Evolutionary conservation across 1,140 invertebrate species (phyloP).

Genomic region (Marisa cornuarietis): DNA sequence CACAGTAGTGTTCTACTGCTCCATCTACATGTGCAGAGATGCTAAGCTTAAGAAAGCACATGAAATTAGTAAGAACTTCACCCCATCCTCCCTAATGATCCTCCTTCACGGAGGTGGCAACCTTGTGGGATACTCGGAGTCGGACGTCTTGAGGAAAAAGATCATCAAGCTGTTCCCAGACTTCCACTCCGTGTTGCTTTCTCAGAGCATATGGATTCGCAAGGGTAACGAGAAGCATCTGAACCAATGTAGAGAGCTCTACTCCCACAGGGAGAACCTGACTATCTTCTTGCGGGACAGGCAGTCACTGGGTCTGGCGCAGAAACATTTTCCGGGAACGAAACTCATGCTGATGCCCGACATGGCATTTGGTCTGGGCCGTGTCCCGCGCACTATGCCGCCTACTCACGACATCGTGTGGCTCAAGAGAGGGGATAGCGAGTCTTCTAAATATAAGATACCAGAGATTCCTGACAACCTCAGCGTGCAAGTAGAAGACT

Average conservation of each 20-base stretch:
- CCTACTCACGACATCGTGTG: conserved; percentile 33
- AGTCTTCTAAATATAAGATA: conserved; percentile 22
- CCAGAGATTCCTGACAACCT: conserved; percentile 15
- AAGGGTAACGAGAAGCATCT: not conserved
- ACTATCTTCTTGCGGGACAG: conserved; percentile 38
- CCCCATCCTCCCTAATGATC: conserved; percentile 26
- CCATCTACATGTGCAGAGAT: conserved; percentile 4
- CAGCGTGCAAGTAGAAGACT: conserved; percentile 23
- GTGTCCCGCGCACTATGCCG: conserved; percentile 16
- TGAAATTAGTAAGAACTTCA: conserved; percentile 1
- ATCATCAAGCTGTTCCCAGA: conserved; percentile 24
- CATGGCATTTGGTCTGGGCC: conserved; percentile 36
- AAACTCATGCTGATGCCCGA: conserved; percentile 32
- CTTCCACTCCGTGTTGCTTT: conserved; percentile 26
- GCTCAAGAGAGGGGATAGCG: conserved; percentile 24
- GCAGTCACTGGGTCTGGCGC: conserved; percentile 29
- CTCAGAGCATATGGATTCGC: conserved; percentile 33
- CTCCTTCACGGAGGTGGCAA: conserved; percentile 42
- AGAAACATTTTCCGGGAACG: conserved; percentile 21
- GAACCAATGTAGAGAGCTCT: conserved; percentile 10
- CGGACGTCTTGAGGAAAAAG: conserved; percentile 6
- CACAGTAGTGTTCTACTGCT: conserved; percentile 30
- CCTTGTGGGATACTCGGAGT: conserved; percentile 28
- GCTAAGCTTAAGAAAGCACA: not conserved
- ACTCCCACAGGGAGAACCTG: conserved; percentile 31